Evolutionary conservation across 1,140 invertebrate genomes (phyloP).

Genomic region (Orchestia grillus): DNA sequence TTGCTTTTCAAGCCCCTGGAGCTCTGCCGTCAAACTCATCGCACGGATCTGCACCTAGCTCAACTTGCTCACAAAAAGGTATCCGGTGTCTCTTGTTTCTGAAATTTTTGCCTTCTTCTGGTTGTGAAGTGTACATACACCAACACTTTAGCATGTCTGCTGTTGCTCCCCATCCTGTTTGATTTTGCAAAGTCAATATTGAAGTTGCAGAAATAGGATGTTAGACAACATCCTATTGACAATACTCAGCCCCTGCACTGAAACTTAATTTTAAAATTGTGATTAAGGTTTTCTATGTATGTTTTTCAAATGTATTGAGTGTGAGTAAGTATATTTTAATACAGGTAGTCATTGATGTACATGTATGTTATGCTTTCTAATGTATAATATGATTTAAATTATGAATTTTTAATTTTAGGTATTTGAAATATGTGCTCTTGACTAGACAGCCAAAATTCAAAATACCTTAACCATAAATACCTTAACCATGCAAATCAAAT

Average conservation of each 20-base stretch:
- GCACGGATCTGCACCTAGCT: not conserved
- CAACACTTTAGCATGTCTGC: not conserved
- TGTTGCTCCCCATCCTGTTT: not conserved
- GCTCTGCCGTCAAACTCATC: not conserved
- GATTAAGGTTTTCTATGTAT: not conserved
- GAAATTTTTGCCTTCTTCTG: not conserved
- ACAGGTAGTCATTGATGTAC: too few relatives aligned
- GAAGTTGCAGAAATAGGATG: not conserved
- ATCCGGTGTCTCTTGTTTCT: not conserved
- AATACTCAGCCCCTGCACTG: not conserved
- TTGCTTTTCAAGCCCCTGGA: slow-evolving; percentile 30
- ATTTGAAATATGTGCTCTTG: too few relatives aligned
- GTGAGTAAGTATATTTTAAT: too few relatives aligned
- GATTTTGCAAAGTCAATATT: not conserved
- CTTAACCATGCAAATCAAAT: too few relatives aligned
- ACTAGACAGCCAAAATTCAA: too few relatives aligned
- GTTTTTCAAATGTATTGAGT: not conserved
- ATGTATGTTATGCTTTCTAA: too few relatives aligned
- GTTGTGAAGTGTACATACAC: not conserved
- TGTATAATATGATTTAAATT: too few relatives aligned
- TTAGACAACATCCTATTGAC: not conserved
- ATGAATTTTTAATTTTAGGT: too few relatives aligned
- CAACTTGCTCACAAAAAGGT: slow-evolving; percentile 23
- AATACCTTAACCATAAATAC: too few relatives aligned
- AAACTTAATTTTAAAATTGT: not conserved